These are phyloP conservation scores for Entosphenus tridentatus DNA, from an alignment of 2,113 vertebrate genomes.

Conservation along the genomic window DNA sequence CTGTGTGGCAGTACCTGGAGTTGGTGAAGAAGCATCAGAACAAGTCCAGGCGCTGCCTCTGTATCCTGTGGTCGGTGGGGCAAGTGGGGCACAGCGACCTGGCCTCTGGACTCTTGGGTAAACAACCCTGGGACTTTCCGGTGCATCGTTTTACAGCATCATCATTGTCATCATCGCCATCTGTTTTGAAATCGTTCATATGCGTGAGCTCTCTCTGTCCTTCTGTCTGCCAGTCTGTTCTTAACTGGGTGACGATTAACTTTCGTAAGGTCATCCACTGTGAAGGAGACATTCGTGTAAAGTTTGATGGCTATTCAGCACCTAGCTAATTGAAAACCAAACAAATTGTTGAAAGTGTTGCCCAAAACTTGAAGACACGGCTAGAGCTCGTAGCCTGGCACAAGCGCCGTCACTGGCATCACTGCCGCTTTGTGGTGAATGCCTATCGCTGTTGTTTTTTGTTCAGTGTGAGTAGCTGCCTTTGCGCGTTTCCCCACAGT, in stretches of 20 bases:
- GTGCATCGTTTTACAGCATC: too few relatives aligned
- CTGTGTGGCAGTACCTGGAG: conserved; percentile 43
- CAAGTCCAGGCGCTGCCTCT: conserved; percentile 50
- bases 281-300: too few relatives aligned
- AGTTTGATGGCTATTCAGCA: too few relatives aligned
- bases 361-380: neutral
- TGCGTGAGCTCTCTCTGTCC: neutral
- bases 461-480: neutral
- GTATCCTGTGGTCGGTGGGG: conserved; percentile 76
- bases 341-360: too few relatives aligned
- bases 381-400: neutral
- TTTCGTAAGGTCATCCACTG: neutral
- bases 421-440: too few relatives aligned
- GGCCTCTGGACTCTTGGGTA: conserved; percentile 57
- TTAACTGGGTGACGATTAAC: neutral
- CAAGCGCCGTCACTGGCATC: neutral
- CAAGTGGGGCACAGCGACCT: conserved; percentile 62
- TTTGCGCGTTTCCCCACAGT: conserved; percentile 27
- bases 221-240: neutral
- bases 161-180: neutral
- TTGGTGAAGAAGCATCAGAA: conserved; percentile 58
- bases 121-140: neutral
- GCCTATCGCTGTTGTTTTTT: neutral
- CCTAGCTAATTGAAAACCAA: too few relatives aligned
- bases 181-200: neutral